phyloP scores from a whole-genome alignment of 2,888 invertebrate genomes.

The Aromia moschata region DNA sequence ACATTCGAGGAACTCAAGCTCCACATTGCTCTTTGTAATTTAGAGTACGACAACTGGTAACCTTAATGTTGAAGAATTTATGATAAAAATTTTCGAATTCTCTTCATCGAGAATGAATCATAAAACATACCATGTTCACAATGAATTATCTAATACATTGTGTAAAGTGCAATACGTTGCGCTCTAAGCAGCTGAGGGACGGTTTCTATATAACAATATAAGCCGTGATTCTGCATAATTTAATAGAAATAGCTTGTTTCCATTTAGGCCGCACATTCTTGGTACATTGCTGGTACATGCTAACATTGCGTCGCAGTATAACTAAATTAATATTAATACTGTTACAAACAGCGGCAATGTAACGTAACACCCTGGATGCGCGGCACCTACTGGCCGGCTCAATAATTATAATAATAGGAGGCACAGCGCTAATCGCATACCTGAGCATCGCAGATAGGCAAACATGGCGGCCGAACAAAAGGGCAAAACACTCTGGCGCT shows the following conservation, averaged over 20 bases:
- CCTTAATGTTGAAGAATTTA: too few relatives aligned
- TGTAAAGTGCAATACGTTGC: too few relatives aligned
- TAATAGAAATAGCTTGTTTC: constrained; percentile 39
- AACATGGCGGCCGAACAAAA: constrained; percentile 44
- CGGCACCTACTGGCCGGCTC: constrained; percentile 34
- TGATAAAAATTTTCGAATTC: too few relatives aligned
- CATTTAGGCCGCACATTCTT: constrained; percentile 43
- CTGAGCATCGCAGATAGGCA: constrained; percentile 46
- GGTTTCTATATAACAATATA: constrained; percentile 33
- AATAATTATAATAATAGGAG: constrained; percentile 43
- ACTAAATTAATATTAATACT: constrained; percentile 51
- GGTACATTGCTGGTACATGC: constrained; percentile 19
- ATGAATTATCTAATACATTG: too few relatives aligned
- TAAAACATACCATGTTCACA: too few relatives aligned
- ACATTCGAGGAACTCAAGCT: too few relatives aligned
- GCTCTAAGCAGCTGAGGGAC: neutral
- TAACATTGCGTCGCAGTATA: constrained; percentile 44
- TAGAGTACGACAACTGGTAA: too few relatives aligned
- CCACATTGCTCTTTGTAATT: too few relatives aligned
- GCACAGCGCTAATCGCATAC: constrained; percentile 44
- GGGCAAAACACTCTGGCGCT: constrained; percentile 39
- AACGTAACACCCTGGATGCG: constrained; percentile 20
- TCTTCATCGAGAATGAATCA: too few relatives aligned
- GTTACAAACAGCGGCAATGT: constrained; percentile 40
- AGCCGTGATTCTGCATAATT: constrained; percentile 36